These are phyloP conservation scores for Leptonema lineaticorne DNA, from an alignment of 1,140 invertebrate genomes.

Conservation along the genomic window DNA sequence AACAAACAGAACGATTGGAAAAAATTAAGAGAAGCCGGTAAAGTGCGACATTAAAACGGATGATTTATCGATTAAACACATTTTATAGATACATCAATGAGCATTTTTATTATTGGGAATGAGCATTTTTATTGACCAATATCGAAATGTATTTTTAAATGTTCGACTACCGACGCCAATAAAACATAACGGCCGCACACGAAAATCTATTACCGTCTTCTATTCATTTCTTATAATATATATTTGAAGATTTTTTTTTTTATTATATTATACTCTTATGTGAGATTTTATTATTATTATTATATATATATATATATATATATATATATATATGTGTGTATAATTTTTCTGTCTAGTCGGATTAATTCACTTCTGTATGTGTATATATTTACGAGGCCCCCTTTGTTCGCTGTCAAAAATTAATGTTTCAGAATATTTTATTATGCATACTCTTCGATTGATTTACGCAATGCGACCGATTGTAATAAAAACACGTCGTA, in stretches of 20 bases:
- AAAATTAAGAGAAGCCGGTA: no score
- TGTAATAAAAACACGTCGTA: not conserved
- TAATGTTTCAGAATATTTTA: conserved; percentile 5
- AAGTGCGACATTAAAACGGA: conserved; percentile 10
- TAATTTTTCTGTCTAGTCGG: no score
- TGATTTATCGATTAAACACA: conserved; percentile 14
- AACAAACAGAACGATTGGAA: no score
- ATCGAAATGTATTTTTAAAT: conserved; percentile 15
- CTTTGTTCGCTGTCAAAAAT: conserved; percentile 11
- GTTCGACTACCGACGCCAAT: conserved; percentile 13
- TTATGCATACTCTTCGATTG: not conserved
- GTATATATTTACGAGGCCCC: conserved; percentile 1
- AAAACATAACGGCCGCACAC: not conserved
- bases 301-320: no score
- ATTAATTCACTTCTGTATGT: no score
- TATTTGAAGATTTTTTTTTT: no score
- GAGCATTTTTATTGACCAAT: conserved; percentile 17
- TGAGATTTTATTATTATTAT: no score
- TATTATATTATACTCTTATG: no score
- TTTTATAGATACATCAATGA: conserved; percentile 17
- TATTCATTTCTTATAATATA: no score
- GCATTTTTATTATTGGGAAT: conserved; percentile 15
- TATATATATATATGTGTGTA: no score
- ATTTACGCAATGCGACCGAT: not conserved
- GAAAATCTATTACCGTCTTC: conserved; percentile 1